A percentile compares a stretch with the other conserved stretches of the same genome.
Conservation (phyloP, 2,888 invertebrate species). For the Papilio gigon region DNA sequence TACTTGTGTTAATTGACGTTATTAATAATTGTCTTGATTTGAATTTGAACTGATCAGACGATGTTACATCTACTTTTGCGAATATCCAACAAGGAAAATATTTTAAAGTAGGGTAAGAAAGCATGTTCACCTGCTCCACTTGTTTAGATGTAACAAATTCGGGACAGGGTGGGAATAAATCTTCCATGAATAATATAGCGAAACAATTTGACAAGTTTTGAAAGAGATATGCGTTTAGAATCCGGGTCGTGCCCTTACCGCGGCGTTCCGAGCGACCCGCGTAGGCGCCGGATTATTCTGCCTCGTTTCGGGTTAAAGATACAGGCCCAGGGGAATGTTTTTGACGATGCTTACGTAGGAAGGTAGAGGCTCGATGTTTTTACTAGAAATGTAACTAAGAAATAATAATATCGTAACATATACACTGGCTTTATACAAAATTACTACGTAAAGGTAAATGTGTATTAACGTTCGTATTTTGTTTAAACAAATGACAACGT, state of each 20-base stretch:
- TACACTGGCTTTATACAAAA: background rate
- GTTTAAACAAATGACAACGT: too few species aligned
- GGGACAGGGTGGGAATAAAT: constrained; percentile 20
- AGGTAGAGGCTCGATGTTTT: constrained; percentile 36
- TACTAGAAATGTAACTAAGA: background rate
- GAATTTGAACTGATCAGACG: background rate
- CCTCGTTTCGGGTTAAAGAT: constrained; percentile 48
- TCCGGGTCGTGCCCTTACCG: background rate
- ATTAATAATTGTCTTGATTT: background rate
- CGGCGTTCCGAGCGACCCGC: constrained; percentile 23
- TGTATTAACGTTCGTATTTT: too few species aligned
- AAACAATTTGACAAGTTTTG: constrained; percentile 37
- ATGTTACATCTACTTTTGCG: background rate
- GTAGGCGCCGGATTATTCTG: constrained; percentile 39
- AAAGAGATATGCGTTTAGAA: constrained; percentile 32
- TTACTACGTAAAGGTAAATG: background rate
- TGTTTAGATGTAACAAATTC: constrained; percentile 19
- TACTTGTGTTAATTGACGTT: background rate
- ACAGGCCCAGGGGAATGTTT: constrained; percentile 46
- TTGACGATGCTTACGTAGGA: constrained; percentile 41
- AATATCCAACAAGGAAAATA: background rate
- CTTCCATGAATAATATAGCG: constrained; percentile 34
- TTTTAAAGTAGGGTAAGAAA: background rate
- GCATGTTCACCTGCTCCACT: background rate
- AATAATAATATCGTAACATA: background rate